Conservation (phyloP, 1,140 invertebrate species). For the Cyrtorhinus lividipennis region DNA sequence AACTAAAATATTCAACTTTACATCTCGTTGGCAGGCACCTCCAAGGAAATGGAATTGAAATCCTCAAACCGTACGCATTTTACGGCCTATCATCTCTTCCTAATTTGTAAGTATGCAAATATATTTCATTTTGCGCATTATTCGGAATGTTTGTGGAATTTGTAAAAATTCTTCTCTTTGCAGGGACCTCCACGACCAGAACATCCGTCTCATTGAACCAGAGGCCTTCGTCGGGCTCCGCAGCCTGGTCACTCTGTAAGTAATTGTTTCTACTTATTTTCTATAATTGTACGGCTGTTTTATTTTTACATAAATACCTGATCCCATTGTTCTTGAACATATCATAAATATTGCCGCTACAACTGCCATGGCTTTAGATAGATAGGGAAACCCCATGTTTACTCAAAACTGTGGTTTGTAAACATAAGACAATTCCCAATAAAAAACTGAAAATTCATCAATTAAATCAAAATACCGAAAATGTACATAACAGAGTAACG, state of each 20-base stretch:
- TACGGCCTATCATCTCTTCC: conserved; percentile 28
- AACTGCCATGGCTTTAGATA: too few relatives aligned
- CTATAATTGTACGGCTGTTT: too few relatives aligned
- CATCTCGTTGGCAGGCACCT: conserved; percentile 28
- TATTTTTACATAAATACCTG: too few relatives aligned
- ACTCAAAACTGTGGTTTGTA: too few relatives aligned
- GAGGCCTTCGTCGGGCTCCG: conserved; percentile 27
- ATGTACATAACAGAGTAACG: too few relatives aligned
- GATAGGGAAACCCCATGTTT: too few relatives aligned
- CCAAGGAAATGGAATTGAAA: conserved; percentile 27
- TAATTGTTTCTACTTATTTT: conserved; percentile 7
- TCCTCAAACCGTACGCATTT: conserved; percentile 27
- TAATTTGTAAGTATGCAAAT: conserved; percentile 26
- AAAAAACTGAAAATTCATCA: too few relatives aligned
- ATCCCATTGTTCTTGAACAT: too few relatives aligned
- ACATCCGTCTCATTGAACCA: conserved; percentile 24
- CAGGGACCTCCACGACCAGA: conserved; percentile 26
- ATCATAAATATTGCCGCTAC: too few relatives aligned
- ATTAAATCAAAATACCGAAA: too few relatives aligned
- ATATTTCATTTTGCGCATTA: conserved; percentile 9
- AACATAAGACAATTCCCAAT: too few relatives aligned
- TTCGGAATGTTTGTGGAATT: background rate
- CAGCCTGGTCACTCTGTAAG: conserved; percentile 25
- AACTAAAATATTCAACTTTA: too few relatives aligned
- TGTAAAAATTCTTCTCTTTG: conserved; percentile 13